Percentiles rank a stretch among this genome's conserved stretches.
phyloP scores from a whole-genome alignment of 1,140 invertebrate species.

The Habropoda laboriosa region DNA sequence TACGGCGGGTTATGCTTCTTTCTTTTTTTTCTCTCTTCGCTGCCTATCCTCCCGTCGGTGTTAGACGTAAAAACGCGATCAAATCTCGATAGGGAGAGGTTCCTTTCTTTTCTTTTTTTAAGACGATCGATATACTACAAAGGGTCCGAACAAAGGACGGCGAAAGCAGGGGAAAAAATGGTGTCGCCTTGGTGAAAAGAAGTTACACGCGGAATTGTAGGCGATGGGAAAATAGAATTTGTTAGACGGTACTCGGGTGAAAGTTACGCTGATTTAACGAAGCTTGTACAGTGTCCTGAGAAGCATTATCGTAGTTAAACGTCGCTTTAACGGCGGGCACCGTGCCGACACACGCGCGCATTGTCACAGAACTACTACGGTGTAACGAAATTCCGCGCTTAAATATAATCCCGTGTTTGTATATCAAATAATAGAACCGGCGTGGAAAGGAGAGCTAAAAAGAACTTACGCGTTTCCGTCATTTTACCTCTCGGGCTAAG shows the following conservation, averaged over 20 bases:
- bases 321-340: neutral
- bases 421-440: too few species aligned
- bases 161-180: too few species aligned
- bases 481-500: too few species aligned
- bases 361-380: neutral
- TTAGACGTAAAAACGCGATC: neutral
- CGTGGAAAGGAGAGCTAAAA: too few species aligned
- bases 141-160: neutral
- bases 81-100: neutral
- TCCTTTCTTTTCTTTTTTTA: too few species aligned
- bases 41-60: neutral
- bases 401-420: neutral
- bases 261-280: conserved; percentile 5
- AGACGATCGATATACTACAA: neutral
- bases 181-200: too few species aligned
- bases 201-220: neutral
- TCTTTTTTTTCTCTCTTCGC: neutral
- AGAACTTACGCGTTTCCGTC: too few species aligned
- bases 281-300: neutral
- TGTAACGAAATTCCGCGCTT: neutral
- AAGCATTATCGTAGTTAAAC: neutral
- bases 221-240: conserved; percentile 7
- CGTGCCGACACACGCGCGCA: neutral
- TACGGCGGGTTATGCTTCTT: neutral
- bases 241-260: neutral